Evolutionary conservation across 2,888 invertebrate genomes (phyloP).

Genomic region (Steromphala cineraria): DNA sequence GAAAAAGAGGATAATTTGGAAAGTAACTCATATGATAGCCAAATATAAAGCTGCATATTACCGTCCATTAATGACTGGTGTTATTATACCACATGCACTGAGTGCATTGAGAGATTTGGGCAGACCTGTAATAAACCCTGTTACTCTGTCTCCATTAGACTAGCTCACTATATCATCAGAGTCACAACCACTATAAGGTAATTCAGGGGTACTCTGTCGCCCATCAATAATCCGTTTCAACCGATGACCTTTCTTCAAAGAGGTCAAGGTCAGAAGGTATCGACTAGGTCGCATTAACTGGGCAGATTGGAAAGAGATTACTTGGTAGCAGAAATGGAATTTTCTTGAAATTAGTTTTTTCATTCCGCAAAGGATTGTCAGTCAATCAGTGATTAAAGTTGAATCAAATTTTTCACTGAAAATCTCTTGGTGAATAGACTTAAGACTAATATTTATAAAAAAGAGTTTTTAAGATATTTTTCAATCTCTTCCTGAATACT

Average conservation of each 20-base stretch:
- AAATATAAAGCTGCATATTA: neutral
- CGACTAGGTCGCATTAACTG: neutral
- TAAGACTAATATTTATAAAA: too few species aligned
- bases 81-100: neutral
- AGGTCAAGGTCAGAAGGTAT: neutral
- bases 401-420: too few species aligned
- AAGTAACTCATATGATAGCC: neutral
- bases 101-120: neutral
- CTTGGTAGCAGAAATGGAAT: too few species aligned
- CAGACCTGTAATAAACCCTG: neutral
- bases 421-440: too few species aligned
- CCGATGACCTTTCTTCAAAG: neutral
- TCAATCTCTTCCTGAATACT: too few species aligned
- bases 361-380: too few species aligned
- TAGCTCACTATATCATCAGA: neutral
- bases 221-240: conserved; percentile 1
- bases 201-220: neutral
- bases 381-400: too few species aligned
- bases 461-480: too few species aligned
- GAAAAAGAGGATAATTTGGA: neutral
- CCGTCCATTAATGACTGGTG: neutral
- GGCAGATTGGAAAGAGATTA: neutral
- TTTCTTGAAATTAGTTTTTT: too few species aligned
- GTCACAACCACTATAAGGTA: neutral
- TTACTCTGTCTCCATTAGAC: neutral